Conservation (phyloP, 1,140 invertebrate genomes). For the Amphibalanus amphitrite region DNA sequence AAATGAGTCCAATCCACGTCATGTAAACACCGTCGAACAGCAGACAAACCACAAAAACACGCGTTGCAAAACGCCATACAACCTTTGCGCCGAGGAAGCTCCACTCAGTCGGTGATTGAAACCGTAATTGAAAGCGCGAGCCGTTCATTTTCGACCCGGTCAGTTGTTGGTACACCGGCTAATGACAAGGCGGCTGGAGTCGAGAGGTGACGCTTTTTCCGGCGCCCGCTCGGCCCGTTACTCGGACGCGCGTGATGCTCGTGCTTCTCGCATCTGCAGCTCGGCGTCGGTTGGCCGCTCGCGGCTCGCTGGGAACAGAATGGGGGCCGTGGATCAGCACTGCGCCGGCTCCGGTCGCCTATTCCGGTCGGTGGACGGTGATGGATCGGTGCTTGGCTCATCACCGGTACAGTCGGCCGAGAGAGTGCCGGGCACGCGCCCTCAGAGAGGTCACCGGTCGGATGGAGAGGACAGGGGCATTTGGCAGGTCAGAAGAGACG, state of each 20-base stretch:
- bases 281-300: no score
- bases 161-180: background rate
- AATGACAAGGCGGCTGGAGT: background rate
- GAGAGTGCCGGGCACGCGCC: background rate
- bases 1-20: background rate
- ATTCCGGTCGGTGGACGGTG: background rate
- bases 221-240: background rate
- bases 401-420: background rate
- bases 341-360: background rate
- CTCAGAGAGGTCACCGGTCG: no score
- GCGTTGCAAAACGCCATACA: background rate
- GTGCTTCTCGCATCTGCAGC: background rate
- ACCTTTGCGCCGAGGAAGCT: background rate
- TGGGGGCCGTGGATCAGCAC: background rate
- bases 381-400: background rate
- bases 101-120: background rate
- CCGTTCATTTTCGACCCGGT: background rate
- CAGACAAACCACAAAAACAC: background rate
- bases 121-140: background rate
- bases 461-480: no score
- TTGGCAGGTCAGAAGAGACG: no score
- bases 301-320: background rate
- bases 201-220: background rate
- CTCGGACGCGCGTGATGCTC: background rate
- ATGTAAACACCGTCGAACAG: background rate